Evolutionary conservation across 2,888 invertebrate genomes (phyloP).

Genomic region (Nebria brevicollis): DNA sequence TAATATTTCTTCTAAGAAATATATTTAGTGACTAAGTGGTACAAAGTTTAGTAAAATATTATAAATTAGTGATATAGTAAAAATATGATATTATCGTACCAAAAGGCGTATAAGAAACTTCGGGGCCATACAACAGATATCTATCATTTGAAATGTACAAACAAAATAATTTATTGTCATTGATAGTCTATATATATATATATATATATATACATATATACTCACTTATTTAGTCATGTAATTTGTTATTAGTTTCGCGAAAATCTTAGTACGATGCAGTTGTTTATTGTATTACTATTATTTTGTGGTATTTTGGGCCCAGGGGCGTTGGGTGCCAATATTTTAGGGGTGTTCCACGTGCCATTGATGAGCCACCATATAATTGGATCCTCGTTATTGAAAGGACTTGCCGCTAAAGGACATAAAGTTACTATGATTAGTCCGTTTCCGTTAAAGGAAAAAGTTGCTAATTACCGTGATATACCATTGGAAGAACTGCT

Average conservation of each 20-base stretch:
- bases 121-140: no score
- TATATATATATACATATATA: no score
- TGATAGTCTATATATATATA: no score
- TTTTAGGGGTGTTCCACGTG: slow-evolving; percentile 53
- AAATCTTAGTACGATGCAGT: not conserved
- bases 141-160: no score
- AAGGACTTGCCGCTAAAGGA: slow-evolving; percentile 65
- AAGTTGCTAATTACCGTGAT: slow-evolving; percentile 52
- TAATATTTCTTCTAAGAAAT: no score
- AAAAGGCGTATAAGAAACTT: no score
- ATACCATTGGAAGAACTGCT: slow-evolving; percentile 50
- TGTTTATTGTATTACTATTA: not conserved
- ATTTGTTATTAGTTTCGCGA: not conserved
- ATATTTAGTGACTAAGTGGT: no score
- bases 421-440: slow-evolving; percentile 67
- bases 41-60: no score
- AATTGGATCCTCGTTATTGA: slow-evolving; percentile 59
- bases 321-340: slow-evolving; percentile 49
- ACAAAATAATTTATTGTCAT: no score
- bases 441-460: slow-evolving; percentile 51
- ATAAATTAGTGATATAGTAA: no score
- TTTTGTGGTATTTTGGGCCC: slow-evolving; percentile 14
- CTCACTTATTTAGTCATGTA: not conserved
- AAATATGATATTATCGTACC: no score
- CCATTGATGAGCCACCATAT: slow-evolving; percentile 53